Percentiles rank a stretch among this genome's conserved stretches.
These are phyloP conservation scores for Amphiura filiformis DNA, from an alignment of 35 echinoderm and acorn worm species.

Conservation along the genomic window DNA sequence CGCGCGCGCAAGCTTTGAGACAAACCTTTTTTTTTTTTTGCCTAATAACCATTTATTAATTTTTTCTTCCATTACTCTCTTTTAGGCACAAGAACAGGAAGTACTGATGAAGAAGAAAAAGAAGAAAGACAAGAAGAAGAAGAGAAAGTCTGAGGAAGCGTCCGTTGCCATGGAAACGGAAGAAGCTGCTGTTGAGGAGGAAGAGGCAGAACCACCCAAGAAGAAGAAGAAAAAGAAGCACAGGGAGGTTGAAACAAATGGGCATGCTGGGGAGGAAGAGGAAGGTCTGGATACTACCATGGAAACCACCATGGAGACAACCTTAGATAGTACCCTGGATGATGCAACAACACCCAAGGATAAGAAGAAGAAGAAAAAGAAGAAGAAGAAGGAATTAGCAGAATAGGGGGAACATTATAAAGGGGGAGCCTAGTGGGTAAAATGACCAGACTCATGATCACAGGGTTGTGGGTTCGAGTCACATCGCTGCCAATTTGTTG, in stretches of 20 bases:
- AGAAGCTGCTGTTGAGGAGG: not conserved
- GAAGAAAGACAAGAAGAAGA: slow-evolving; percentile 67
- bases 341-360: not conserved
- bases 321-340: not conserved
- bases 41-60: too few relatives aligned
- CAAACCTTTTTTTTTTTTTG: too few relatives aligned
- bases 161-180: slow-evolving; percentile 14
- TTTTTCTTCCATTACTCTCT: not conserved
- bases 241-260: not conserved
- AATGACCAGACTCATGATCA: too few relatives aligned
- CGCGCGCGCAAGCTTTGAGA: too few relatives aligned
- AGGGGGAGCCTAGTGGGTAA: too few relatives aligned
- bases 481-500: too few relatives aligned
- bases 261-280: not conserved
- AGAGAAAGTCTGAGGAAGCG: slow-evolving; percentile 6
- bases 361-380: slow-evolving; percentile 12
- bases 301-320: not conserved
- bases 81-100: not conserved
- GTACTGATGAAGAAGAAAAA: slow-evolving; percentile 45
- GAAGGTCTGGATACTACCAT: slow-evolving; percentile 24
- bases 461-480: too few relatives aligned
- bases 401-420: not conserved
- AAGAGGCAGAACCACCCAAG: slow-evolving; percentile 36
- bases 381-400: not conserved
- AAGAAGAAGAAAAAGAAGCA: slow-evolving; percentile 89